Evolutionary conservation across 2,888 invertebrate species (phyloP).

Genomic region (Eupithecia subumbrata): DNA sequence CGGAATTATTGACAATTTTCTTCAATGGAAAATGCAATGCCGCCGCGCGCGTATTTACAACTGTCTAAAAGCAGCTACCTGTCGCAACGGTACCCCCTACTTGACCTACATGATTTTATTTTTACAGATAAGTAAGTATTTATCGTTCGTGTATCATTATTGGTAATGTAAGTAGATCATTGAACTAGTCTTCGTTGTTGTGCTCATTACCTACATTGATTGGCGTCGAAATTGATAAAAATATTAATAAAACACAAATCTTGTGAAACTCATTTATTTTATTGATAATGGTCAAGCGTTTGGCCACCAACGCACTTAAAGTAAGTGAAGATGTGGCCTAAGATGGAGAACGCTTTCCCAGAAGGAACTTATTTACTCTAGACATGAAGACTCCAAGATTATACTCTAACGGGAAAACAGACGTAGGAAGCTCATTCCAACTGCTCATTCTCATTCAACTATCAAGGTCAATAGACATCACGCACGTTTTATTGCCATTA

Average conservation of each 20-base stretch:
- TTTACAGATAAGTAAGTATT: background rate
- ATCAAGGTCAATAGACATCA: too few relatives aligned
- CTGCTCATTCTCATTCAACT: too few relatives aligned
- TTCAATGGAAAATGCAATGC: background rate
- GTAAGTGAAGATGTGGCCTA: too few relatives aligned
- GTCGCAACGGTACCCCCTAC: background rate
- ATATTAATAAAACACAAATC: background rate
- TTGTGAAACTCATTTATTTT: slow-evolving; percentile 4
- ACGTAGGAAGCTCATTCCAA: too few relatives aligned
- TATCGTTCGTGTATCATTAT: background rate
- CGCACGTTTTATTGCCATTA: too few relatives aligned
- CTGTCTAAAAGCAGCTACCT: background rate
- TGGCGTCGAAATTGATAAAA: background rate
- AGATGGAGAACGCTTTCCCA: too few relatives aligned
- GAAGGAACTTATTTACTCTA: too few relatives aligned
- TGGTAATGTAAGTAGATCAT: background rate
- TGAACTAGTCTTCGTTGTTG: background rate
- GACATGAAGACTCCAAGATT: too few relatives aligned
- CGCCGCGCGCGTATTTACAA: background rate
- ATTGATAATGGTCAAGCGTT: too few relatives aligned
- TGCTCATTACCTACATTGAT: background rate
- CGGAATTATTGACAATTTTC: background rate
- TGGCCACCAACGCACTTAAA: too few relatives aligned
- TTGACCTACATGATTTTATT: background rate
- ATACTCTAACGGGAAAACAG: too few relatives aligned